phyloP scores from a whole-genome alignment of 2,113 vertebrate genomes.

The Scartelaos histophorus region DNA sequence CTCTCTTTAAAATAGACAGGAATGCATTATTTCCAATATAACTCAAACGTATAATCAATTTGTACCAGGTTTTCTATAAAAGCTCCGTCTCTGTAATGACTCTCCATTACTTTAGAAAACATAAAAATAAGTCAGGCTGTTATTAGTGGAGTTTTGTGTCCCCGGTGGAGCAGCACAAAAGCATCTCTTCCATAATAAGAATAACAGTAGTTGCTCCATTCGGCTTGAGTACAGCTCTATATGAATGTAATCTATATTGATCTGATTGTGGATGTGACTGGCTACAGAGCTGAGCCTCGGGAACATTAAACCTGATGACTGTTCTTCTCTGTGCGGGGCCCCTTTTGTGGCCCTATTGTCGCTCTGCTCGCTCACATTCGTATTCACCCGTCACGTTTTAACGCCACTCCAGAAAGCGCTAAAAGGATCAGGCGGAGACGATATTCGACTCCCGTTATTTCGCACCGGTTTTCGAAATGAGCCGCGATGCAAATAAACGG shows the following conservation, averaged over 20 bases:
- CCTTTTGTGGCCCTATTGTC: conserved; percentile 24
- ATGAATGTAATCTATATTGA: conserved; percentile 32
- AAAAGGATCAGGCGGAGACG: conserved; percentile 17
- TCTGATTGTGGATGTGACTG: conserved; percentile 25
- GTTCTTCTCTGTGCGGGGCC: conserved; percentile 21
- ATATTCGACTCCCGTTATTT: conserved; percentile 10
- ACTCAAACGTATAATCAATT: no score
- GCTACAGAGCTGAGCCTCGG: conserved; percentile 5
- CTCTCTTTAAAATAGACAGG: no score
- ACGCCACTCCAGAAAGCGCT: conserved; percentile 10
- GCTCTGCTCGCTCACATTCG: conserved; percentile 10
- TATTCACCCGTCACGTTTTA: conserved; percentile 13
- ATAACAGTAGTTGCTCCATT: conserved; percentile 4
- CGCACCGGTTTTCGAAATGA: neutral
- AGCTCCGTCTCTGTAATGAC: no score
- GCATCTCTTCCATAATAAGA: neutral
- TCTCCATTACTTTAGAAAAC: no score
- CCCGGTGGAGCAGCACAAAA: no score
- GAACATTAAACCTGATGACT: conserved; percentile 28
- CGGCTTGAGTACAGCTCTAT: conserved; percentile 6
- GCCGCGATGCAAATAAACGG: neutral
- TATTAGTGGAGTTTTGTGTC: no score
- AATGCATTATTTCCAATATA: no score
- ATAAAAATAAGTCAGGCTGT: no score
- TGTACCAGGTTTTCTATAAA: no score